Base-by-base conservation (phyloP, 2,888 invertebrate species). In the Polydrusus pterygomalis region DNA sequence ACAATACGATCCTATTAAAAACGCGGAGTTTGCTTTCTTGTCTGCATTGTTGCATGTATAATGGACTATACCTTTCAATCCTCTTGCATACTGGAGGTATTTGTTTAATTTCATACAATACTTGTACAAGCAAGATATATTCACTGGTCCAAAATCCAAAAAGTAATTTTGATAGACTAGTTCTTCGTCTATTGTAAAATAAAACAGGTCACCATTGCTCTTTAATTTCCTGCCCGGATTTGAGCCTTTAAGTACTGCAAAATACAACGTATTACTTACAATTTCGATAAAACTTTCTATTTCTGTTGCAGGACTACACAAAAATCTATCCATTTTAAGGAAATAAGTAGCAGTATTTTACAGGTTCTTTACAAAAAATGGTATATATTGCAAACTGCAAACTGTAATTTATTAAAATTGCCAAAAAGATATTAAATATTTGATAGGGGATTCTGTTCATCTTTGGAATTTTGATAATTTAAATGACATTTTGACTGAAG, bases 111-210 rank as follows among this genome's bases (percentile, higher is more conserved):
- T 92, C 83, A 90, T 90, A 87, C 95, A 96, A 87, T 96, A 96
- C 84, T 93, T 92, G 87, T 94, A 96, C 40, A 97, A 88, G 90
- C 95, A 94, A 2, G 95, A 94, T 81, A 97, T 89, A 88, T 96
- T 97, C 80, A 96, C 88, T 0, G 97, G 97, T 3, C 97, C 97
- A 88, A 97, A 97, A 87, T 97, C 97, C 25, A 92, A 91, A 87
- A 95, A 96, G 87, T 94, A 96, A 86, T 95, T 95, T 88, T 94
- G 92, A 86, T 96, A 96, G 0, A 93, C 87, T 79, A 95, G 88
- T 83, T 95, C 94, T 81, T 94, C 91, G 84, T 96, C 96, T 76
- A 94, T 91, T 83, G 90, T 91, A 87, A 96, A 95, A 86, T 94
- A 96, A 88, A 94, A 93, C 11, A 91, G 91, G 78, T 93, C 92